These are phyloP conservation scores for Philereme transversata DNA, from an alignment of 2,888 invertebrate species.

Conservation along the genomic window DNA sequence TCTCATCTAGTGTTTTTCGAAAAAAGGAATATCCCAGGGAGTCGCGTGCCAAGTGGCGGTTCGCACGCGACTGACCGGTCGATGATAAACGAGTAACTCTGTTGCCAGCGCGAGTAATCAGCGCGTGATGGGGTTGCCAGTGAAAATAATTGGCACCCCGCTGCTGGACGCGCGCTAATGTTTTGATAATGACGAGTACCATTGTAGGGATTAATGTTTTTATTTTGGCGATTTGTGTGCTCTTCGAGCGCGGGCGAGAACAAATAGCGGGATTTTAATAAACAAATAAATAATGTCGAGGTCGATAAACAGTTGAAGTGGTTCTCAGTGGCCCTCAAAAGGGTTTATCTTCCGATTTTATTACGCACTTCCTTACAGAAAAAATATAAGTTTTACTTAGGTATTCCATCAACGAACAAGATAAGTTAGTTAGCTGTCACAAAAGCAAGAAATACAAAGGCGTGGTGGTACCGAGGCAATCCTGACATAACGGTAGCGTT, in stretches of 20 bases:
- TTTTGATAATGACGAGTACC: conserved; percentile 79
- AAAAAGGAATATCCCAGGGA: conserved; percentile 44
- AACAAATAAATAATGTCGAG: conserved; percentile 50
- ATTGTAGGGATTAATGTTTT: conserved; percentile 70
- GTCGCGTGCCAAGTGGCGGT: conserved; percentile 47
- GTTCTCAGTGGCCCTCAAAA: conserved; percentile 6
- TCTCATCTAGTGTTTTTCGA: conserved; percentile 49
- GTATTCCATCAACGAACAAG: conserved; percentile 15
- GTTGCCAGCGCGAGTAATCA: conserved; percentile 69
- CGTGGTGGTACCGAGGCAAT: conserved; percentile 17
- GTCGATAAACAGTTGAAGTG: conserved; percentile 22
- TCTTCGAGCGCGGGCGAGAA: conserved; percentile 41
- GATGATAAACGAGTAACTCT: conserved; percentile 69
- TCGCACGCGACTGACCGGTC: conserved; percentile 61
- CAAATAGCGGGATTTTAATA: conserved; percentile 53
- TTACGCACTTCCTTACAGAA: background rate
- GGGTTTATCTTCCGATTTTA: conserved; percentile 1
- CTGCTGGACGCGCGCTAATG: conserved; percentile 73
- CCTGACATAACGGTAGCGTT: conserved; percentile 40
- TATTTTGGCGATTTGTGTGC: conserved; percentile 71
- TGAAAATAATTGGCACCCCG: conserved; percentile 81
- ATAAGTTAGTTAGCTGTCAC: conserved; percentile 13
- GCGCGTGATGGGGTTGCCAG: conserved; percentile 74
- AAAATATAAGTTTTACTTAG: background rate
- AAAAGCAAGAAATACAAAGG: conserved; percentile 19